Conservation (phyloP, 2,797 vertebrate genomes). For the Harpagifer antarcticus region DNA sequence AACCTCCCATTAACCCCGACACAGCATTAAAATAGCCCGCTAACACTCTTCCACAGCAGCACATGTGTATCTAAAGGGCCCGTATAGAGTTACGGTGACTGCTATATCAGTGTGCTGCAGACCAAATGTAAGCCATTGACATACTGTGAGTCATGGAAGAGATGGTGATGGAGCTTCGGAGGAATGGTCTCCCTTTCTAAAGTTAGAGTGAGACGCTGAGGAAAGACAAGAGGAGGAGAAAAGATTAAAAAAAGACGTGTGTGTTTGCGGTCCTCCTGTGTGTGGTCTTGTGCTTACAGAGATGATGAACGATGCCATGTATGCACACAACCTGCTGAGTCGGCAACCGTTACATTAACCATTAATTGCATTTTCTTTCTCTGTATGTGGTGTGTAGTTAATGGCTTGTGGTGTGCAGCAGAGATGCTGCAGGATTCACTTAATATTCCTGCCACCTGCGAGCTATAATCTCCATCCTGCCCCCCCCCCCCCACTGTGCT, state of each 20-base stretch:
- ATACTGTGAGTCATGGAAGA: constrained; percentile 40
- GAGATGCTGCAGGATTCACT: constrained; percentile 72
- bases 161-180: constrained; percentile 29
- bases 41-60: constrained; percentile 30
- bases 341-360: constrained; percentile 65
- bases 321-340: constrained; percentile 72
- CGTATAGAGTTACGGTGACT: constrained; percentile 47
- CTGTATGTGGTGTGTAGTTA: constrained; percentile 52
- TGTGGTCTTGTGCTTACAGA: constrained; percentile 43
- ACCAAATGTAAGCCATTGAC: constrained; percentile 39
- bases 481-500: constrained; percentile 28
- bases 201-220: constrained; percentile 54
- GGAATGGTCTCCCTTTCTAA: constrained; percentile 47
- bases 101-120: constrained; percentile 34
- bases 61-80: constrained; percentile 5
- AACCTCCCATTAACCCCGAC: constrained; percentile 50
- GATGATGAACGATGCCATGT: constrained; percentile 67
- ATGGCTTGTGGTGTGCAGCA: constrained; percentile 69
- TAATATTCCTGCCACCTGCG: constrained; percentile 76
- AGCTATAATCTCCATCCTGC: constrained; percentile 71
- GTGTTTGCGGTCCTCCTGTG: constrained; percentile 1
- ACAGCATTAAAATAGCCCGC: constrained; percentile 60
- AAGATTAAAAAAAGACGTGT: constrained; percentile 24
- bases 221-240: constrained; percentile 16
- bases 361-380: constrained; percentile 64